phyloP scores from a whole-genome alignment of 2,888 invertebrate species.

The Dynastes maya region DNA sequence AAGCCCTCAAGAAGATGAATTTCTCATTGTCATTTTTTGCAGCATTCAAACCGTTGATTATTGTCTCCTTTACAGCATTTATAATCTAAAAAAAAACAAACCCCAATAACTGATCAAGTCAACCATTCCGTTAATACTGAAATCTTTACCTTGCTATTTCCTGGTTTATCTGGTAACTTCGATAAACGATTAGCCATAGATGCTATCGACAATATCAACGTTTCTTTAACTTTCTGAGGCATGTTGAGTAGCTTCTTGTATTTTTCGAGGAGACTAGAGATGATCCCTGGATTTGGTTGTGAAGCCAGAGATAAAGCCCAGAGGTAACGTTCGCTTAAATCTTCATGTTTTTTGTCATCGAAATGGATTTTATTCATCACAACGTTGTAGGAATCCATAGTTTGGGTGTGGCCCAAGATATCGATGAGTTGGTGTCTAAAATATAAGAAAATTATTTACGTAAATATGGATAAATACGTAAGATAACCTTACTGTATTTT shows the following conservation, averaged over 20 bases:
- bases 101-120: background rate
- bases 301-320: constrained; percentile 82
- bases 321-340: constrained; percentile 79
- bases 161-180: constrained; percentile 60
- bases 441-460: constrained; percentile 48
- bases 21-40: constrained; percentile 72
- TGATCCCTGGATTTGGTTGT: constrained; percentile 75
- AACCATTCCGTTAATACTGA: background rate
- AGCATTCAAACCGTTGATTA: constrained; percentile 66
- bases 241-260: constrained; percentile 71
- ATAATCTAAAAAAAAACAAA: constrained; percentile 62
- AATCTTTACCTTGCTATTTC: constrained; percentile 60
- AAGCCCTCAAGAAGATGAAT: constrained; percentile 76
- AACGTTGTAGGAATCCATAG: constrained; percentile 78
- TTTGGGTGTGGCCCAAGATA: constrained; percentile 81
- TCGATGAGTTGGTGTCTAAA: constrained; percentile 79
- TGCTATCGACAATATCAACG: constrained; percentile 78
- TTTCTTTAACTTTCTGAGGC: constrained; percentile 78
- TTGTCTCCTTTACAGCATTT: constrained; percentile 66
- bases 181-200: constrained; percentile 74
- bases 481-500: constrained; percentile 71
- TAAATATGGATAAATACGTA: too few relatives aligned
- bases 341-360: constrained; percentile 70
- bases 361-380: constrained; percentile 78
- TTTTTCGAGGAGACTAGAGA: constrained; percentile 71